phyloP scores from a whole-genome alignment of 2,797 vertebrate genomes.

The Miichthys miiuy region DNA sequence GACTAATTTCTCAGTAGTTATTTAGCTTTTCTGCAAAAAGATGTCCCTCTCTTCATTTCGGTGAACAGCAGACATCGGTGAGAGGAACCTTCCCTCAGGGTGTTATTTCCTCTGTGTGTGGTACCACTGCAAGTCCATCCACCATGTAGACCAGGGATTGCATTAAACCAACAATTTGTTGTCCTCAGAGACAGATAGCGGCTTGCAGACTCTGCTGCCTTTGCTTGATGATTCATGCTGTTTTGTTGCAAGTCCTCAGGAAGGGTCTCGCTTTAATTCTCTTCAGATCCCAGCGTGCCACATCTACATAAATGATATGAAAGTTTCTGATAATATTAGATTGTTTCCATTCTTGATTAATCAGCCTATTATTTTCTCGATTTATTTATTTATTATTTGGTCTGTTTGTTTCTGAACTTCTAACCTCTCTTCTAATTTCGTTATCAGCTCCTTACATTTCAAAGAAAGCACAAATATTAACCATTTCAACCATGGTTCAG shows the following conservation, averaged over 20 bases:
- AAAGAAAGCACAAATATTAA: no score
- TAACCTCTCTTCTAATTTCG: neutral
- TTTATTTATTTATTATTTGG: neutral
- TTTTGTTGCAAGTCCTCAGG: conserved; percentile 48
- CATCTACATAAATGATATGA: conserved; percentile 20
- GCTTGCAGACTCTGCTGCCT: conserved; percentile 40
- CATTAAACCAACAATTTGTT: conserved; percentile 70
- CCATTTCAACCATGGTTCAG: no score
- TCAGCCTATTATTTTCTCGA: conserved; percentile 2
- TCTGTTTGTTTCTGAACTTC: neutral
- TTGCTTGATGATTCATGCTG: conserved; percentile 37
- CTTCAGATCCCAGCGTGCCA: conserved; percentile 21
- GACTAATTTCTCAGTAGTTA: conserved; percentile 41
- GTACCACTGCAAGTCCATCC: conserved; percentile 32
- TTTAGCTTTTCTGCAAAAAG: conserved; percentile 38
- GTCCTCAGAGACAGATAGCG: conserved; percentile 44
- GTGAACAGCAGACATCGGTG: conserved; percentile 24
- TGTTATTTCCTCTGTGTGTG: conserved; percentile 57
- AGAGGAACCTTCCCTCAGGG: conserved; percentile 39
- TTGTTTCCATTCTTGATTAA: neutral
- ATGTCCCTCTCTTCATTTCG: conserved; percentile 10
- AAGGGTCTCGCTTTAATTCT: conserved; percentile 24
- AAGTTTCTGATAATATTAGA: neutral
- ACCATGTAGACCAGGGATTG: conserved; percentile 32
- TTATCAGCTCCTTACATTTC: no score